Percentiles rank a stretch among this genome's conserved stretches.
Evolutionary conservation across 2,113 vertebrate species (phyloP).

Genomic region (Podiceps cristatus): DNA sequence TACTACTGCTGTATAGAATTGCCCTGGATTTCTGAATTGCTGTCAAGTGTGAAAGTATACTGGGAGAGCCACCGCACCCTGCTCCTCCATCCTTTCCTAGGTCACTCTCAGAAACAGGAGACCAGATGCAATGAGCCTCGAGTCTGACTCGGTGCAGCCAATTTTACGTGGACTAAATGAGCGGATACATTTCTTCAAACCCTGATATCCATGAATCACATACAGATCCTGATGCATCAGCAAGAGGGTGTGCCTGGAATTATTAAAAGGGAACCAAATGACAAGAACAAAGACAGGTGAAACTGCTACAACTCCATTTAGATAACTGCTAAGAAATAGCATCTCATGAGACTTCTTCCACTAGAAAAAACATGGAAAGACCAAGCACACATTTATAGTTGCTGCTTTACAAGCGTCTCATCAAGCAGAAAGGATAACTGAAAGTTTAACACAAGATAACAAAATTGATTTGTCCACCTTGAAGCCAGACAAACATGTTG

Average conservation of each 20-base stretch:
- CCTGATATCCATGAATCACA: slow-evolving; percentile 36
- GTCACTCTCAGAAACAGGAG: neutral
- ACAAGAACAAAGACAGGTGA: slow-evolving; percentile 12
- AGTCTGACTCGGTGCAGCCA: neutral
- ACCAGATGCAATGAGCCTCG: accelerated
- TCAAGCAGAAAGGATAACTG: neutral
- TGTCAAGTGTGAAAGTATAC: accelerated
- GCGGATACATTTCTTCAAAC: neutral
- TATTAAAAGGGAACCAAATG: slow-evolving; percentile 42
- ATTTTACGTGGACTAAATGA: neutral
- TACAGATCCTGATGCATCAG: slow-evolving; percentile 40
- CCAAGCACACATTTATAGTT: neutral
- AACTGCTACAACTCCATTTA: neutral
- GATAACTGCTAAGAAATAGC: neutral
- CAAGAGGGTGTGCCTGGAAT: neutral
- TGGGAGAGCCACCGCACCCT: neutral
- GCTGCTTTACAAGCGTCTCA: neutral
- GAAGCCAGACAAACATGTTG: neutral
- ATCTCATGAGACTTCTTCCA: neutral
- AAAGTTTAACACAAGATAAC: neutral
- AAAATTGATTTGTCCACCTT: neutral
- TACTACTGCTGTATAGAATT: neutral
- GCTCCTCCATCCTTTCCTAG: neutral
- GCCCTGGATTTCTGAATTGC: neutral
- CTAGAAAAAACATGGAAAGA: neutral